A percentile compares a stretch with the other conserved stretches of the same genome.
Evolutionary conservation across 2,113 vertebrate species (phyloP).

Genomic region (Ardeotis arabs): DNA sequence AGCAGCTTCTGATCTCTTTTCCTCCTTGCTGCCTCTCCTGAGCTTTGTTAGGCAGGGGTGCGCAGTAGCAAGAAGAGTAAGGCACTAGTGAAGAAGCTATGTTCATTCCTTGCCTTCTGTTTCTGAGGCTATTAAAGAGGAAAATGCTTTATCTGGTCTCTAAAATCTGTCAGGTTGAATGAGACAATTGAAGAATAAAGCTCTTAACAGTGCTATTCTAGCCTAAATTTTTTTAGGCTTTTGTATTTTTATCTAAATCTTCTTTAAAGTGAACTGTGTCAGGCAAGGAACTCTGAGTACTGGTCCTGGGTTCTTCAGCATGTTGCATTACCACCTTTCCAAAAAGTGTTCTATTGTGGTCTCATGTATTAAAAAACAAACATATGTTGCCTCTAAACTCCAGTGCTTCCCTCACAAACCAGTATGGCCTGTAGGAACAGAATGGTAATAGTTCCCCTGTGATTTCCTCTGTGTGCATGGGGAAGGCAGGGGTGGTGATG

Average conservation of each 20-base stretch:
- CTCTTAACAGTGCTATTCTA: neutral
- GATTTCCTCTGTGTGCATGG: accelerated
- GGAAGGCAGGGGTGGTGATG: neutral
- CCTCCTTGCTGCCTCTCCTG: neutral
- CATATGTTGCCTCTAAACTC: neutral
- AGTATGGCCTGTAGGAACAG: neutral
- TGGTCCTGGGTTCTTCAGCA: neutral
- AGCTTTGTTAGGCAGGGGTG: neutral
- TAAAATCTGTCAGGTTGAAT: neutral
- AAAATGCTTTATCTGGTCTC: neutral
- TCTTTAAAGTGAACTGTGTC: neutral
- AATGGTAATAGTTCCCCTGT: neutral
- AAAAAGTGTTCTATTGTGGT: neutral
- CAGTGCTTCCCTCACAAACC: neutral
- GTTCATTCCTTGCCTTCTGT: neutral
- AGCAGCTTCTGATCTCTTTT: neutral
- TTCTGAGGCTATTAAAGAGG: neutral
- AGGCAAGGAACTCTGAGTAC: neutral
- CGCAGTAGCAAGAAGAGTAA: neutral
- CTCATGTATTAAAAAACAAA: neutral
- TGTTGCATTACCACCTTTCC: neutral
- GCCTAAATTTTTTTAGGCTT: neutral
- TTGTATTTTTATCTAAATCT: neutral
- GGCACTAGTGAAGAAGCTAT: neutral
- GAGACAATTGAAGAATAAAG: neutral